Conservation (phyloP, 2,888 invertebrate genomes). For the Agrochola macilenta region DNA sequence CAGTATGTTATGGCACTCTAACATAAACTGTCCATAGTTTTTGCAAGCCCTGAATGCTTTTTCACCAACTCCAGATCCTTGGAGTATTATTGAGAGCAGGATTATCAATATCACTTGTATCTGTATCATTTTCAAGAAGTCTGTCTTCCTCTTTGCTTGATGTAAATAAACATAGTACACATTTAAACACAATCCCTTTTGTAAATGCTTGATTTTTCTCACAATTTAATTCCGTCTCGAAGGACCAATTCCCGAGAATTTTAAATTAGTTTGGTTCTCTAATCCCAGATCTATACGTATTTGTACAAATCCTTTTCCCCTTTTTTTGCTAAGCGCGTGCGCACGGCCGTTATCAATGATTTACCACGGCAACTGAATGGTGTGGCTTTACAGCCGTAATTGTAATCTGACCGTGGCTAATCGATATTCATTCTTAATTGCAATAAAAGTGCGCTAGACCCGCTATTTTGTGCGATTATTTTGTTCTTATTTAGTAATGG, state of each 20-base stretch:
- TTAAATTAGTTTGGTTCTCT: slow-evolving; percentile 17
- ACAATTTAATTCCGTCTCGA: neutral
- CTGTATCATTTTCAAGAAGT: slow-evolving; percentile 44
- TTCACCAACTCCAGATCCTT: slow-evolving; percentile 74
- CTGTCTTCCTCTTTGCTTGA: slow-evolving; percentile 8
- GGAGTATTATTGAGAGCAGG: slow-evolving; percentile 9
- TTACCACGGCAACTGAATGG: slow-evolving; percentile 71
- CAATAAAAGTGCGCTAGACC: slow-evolving; percentile 54
- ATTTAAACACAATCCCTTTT: neutral
- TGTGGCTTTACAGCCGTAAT: slow-evolving; percentile 69
- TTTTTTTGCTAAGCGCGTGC: slow-evolving; percentile 58
- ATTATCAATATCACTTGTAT: slow-evolving; percentile 34
- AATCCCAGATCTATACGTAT: slow-evolving; percentile 3
- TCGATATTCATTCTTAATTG: slow-evolving; percentile 68
- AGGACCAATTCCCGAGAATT: neutral
- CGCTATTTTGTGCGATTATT: slow-evolving; percentile 53
- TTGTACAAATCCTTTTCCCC: slow-evolving; percentile 24
- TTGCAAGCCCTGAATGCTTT: slow-evolving; percentile 83
- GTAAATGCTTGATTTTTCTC: neutral
- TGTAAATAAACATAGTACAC: slow-evolving; percentile 38
- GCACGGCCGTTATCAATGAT: slow-evolving; percentile 75
- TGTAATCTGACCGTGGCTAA: slow-evolving; percentile 74
- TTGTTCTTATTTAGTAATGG: slow-evolving; percentile 30
- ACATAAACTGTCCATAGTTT: slow-evolving; percentile 80
- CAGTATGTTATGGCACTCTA: slow-evolving; percentile 86